These are phyloP conservation scores for Scytalopus superciliaris DNA, from an alignment of 2,113 vertebrate species.

Conservation along the genomic window DNA sequence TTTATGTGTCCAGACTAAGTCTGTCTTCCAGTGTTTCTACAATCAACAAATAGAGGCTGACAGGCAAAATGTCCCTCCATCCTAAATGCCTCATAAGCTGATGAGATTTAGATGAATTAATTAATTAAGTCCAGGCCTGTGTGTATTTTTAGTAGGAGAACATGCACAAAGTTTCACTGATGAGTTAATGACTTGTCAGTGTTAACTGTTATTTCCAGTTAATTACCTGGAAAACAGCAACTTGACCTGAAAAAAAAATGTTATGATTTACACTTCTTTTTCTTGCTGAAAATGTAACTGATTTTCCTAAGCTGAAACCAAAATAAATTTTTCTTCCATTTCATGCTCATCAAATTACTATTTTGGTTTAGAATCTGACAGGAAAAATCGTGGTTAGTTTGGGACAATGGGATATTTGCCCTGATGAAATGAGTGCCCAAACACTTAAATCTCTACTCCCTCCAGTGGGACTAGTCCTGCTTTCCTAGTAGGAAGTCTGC, in stretches of 20 bases:
- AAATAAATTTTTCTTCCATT: neutral
- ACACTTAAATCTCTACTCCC: neutral
- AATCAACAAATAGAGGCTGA: neutral
- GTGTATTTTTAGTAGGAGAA: neutral
- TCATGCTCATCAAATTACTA: neutral
- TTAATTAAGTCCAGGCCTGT: neutral
- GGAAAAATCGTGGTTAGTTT: neutral
- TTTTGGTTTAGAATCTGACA: neutral
- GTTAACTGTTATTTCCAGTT: neutral
- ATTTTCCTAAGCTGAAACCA: neutral
- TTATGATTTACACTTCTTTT: neutral
- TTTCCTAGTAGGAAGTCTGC: neutral
- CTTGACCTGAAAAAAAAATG: neutral
- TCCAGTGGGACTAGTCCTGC: neutral
- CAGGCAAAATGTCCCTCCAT: neutral
- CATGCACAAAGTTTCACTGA: neutral
- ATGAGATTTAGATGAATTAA: neutral
- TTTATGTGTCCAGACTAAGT: neutral
- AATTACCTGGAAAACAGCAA: neutral
- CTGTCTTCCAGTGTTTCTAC: accelerated
- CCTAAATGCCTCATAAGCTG: neutral
- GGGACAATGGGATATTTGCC: neutral
- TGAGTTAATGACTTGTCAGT: neutral
- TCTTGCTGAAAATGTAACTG: neutral
- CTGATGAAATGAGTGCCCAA: neutral